phyloP scores from a whole-genome alignment of 2,888 invertebrate genomes.

The Acrobasis consociella region DNA sequence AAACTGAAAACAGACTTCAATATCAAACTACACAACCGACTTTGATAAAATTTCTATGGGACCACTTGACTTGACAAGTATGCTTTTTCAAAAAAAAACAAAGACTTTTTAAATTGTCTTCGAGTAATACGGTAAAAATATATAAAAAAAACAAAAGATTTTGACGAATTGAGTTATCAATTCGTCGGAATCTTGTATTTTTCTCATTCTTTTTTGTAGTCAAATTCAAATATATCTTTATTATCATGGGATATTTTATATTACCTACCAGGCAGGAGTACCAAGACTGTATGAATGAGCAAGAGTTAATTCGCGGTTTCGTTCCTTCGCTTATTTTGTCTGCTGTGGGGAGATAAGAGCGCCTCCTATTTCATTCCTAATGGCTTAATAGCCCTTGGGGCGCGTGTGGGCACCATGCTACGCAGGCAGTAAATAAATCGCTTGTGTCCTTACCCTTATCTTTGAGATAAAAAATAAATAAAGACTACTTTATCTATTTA shows the following conservation, averaged over 20 bases:
- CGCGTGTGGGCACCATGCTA: slow-evolving; percentile 37
- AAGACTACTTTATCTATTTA: slow-evolving; percentile 14
- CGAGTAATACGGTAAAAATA: neutral
- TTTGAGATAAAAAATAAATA: slow-evolving; percentile 16
- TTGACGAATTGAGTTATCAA: no score
- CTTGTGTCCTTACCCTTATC: slow-evolving; percentile 14
- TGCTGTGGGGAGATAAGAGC: slow-evolving; percentile 57
- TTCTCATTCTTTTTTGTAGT: no score
- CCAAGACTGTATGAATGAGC: slow-evolving; percentile 23
- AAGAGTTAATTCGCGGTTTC: slow-evolving; percentile 35
- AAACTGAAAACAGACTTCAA: no score
- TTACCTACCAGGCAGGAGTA: no score
- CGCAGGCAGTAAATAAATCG: slow-evolving; percentile 20
- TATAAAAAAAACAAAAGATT: no score
- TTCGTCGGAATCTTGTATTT: no score
- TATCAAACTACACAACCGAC: no score
- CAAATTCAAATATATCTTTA: no score
- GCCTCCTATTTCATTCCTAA: slow-evolving; percentile 67
- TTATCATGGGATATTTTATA: no score
- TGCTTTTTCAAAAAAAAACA: no score
- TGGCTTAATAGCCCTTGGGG: slow-evolving; percentile 61
- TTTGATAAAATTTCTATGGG: no score
- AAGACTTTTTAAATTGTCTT: slow-evolving; percentile 11
- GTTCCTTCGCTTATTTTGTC: slow-evolving; percentile 66
- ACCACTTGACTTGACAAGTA: no score